Evolutionary conservation across 1,140 invertebrate genomes (phyloP), one percentile per base, ranked within the genome.

Genomic region (Myzus persicae): DNA sequence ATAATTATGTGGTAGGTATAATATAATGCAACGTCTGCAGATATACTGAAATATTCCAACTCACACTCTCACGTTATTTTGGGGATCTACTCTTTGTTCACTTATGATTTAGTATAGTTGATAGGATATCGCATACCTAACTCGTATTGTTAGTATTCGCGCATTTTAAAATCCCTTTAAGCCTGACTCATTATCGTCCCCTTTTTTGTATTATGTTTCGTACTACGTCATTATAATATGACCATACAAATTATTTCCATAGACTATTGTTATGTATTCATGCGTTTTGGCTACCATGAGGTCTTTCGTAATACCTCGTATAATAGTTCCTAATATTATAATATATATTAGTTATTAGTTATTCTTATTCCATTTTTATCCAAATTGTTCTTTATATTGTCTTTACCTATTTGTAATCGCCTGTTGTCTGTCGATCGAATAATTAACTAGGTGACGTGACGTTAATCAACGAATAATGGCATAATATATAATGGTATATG

Each of bases 171-270:
- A 85, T 85, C 82, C 82, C 82, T 85, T 40, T 85, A 40, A 85
- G 40, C 38, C 82, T 11, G 9, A 42, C 24, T 85, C 82, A 85
- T 85, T 85, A 85, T 42, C 38, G 24, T 85, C 82, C 82, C 82
- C 82, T 85, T 85, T 76, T 85, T 85, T 42, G 82, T 85, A 85
- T 85, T 85, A 85, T 85, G 11, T 85, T 85, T 85, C 26, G 82
- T 85, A 85, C 82, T 85, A 42, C 82, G 38, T 85, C 38, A 85
- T 85, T 40, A 85, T 85, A 40, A 85, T 85, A 40, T 85, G 40
- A 85, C 38, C 40, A 31, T 85, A 85, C 38, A 85, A 85, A 26
- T 85, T 40, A 40, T 85, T 85, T 85, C 24, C 38, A 85, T 26
- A 11, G 81, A 40, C n/a, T 82, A 82, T 82, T 82, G 38, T 38